Evolutionary conservation across 2,797 vertebrate species (phyloP).

Genomic region (Apogon talboti): DNA sequence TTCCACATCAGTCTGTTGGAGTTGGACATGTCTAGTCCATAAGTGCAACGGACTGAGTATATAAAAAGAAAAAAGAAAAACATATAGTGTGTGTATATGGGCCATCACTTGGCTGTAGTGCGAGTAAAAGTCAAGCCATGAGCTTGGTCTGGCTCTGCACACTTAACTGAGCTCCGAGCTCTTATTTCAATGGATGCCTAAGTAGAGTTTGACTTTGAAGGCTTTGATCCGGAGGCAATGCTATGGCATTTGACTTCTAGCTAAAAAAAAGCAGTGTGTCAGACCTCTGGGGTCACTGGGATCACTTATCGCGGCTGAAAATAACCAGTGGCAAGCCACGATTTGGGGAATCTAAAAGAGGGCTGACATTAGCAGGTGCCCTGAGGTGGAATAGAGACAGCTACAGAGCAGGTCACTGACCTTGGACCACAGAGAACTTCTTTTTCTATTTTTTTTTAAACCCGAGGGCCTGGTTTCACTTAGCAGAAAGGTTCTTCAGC

Average conservation of each 20-base stretch:
- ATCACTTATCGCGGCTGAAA: slow-evolving; percentile 87
- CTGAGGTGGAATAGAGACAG: slow-evolving; percentile 84
- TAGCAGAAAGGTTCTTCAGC: slow-evolving; percentile 70
- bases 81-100: slow-evolving; percentile 32
- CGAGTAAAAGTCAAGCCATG: slow-evolving; percentile 76
- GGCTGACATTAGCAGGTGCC: slow-evolving; percentile 85
- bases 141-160: slow-evolving; percentile 72
- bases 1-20: slow-evolving; percentile 13
- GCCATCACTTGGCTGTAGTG: slow-evolving; percentile 63
- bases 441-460: slow-evolving; percentile 73
- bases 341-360: slow-evolving; percentile 80
- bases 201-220: slow-evolving; percentile 87
- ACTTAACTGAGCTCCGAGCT: slow-evolving; percentile 80
- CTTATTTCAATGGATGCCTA: slow-evolving; percentile 86
- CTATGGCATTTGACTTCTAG: slow-evolving; percentile 87
- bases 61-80: slow-evolving; percentile 1
- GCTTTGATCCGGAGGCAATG: slow-evolving; percentile 85
- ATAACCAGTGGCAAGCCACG: slow-evolving; percentile 85
- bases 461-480: slow-evolving; percentile 80
- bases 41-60: slow-evolving; percentile 12
- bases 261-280: slow-evolving; percentile 79
- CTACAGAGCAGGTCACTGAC: slow-evolving; percentile 86
- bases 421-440: slow-evolving; percentile 84
- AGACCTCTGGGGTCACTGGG: slow-evolving; percentile 84
- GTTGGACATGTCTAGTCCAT: slow-evolving; percentile 14